These are phyloP conservation scores for Hypsopygia costalis DNA, from an alignment of 2,888 invertebrate species.

Conservation along the genomic window DNA sequence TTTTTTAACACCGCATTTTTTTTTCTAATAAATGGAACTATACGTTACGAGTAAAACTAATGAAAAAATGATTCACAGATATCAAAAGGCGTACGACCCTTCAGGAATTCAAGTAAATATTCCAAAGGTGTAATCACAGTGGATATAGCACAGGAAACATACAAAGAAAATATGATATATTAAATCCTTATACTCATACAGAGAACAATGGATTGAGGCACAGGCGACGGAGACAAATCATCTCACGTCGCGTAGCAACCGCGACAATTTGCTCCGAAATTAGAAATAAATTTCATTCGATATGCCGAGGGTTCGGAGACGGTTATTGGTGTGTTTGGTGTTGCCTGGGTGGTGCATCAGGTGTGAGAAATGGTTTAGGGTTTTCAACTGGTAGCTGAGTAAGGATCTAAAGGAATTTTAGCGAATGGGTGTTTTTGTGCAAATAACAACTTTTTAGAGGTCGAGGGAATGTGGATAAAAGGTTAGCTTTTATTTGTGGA, in stretches of 20 bases:
- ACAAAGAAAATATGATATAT: constrained; percentile 31
- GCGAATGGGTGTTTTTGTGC: no score
- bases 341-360: constrained; percentile 36
- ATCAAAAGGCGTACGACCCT: no score
- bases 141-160: constrained; percentile 7
- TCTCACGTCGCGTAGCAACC: constrained; percentile 38
- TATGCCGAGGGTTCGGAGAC: constrained; percentile 22
- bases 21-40: no score
- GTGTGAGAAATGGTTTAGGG: constrained; percentile 50
- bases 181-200: constrained; percentile 24
- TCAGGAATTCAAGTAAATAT: no score
- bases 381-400: constrained; percentile 21
- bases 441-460: no score
- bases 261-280: constrained; percentile 47
- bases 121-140: no score
- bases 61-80: no score
- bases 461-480: no score
- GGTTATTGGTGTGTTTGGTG: constrained; percentile 44
- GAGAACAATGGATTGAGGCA: constrained; percentile 19
- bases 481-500: no score
- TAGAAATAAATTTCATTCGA: constrained; percentile 56
- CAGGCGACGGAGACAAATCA: constrained; percentile 42
- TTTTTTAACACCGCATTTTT: no score
- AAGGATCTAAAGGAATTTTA: no score
- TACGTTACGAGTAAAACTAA: no score